A percentile compares a stretch with the other conserved stretches of the same genome.
Conservation (phyloP, 1,140 invertebrate species). For the Sitobion miscanthi region DNA sequence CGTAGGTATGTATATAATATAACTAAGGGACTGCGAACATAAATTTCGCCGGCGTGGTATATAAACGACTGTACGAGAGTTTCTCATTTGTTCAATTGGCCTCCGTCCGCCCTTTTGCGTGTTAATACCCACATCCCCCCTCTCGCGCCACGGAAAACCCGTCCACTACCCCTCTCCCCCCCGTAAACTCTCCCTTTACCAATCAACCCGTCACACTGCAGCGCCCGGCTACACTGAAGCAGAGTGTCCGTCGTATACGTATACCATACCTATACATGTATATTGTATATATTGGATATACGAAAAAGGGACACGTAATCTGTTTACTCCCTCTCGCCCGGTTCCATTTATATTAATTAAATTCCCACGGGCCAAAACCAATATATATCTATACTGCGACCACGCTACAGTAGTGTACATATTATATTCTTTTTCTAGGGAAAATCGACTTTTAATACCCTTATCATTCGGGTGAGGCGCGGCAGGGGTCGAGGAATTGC, state of each 20-base stretch:
- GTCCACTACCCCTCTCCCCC: background rate
- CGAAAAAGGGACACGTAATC: conserved; percentile 56
- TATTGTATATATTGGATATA: conserved; percentile 29
- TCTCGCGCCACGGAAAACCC: background rate
- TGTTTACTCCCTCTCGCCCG: conserved; percentile 33
- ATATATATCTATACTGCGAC: conserved; percentile 22
- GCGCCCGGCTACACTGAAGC: background rate
- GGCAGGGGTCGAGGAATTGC: background rate
- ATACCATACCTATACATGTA: background rate
- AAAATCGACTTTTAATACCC: conserved; percentile 52
- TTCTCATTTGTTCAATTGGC: conserved; percentile 55
- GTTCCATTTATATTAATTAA: conserved; percentile 55
- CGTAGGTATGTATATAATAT: background rate
- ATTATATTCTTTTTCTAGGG: conserved; percentile 31
- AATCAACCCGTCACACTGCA: conserved; percentile 25
- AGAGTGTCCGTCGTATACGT: background rate
- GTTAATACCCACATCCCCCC: conserved; percentile 28
- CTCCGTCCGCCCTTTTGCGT: conserved; percentile 17
- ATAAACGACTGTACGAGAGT: conserved; percentile 40
- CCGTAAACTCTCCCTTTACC: conserved; percentile 5
- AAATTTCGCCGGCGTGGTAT: conserved; percentile 18
- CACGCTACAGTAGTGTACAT: background rate
- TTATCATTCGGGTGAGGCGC: background rate
- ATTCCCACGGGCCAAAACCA: conserved; percentile 50
- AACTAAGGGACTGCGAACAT: conserved; percentile 21